phyloP scores from a whole-genome alignment of 2,797 vertebrate species.

The Garrulus glandarius region DNA sequence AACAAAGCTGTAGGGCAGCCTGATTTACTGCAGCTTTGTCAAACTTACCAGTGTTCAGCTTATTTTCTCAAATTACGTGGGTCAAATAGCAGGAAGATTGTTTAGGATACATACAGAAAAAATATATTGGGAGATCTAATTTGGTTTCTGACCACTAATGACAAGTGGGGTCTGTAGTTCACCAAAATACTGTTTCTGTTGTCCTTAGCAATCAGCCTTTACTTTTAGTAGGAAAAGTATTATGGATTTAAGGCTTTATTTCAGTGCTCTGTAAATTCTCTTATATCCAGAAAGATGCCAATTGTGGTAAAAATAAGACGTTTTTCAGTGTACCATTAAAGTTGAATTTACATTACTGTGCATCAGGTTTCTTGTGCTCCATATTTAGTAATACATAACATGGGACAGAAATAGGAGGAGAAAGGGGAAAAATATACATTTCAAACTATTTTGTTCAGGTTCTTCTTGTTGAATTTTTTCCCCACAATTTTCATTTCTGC shows the following conservation, averaged over 20 bases:
- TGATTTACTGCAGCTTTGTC: slow-evolving; percentile 37
- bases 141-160: slow-evolving; percentile 66
- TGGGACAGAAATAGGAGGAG: not conserved
- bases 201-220: slow-evolving; percentile 57
- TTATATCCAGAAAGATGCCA: slow-evolving; percentile 39
- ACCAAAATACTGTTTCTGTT: slow-evolving; percentile 33
- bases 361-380: slow-evolving; percentile 50
- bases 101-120: slow-evolving; percentile 54
- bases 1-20: slow-evolving; percentile 13
- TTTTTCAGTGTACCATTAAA: slow-evolving; percentile 33
- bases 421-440: not conserved
- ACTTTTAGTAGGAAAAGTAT: not conserved
- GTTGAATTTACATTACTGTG: slow-evolving; percentile 43
- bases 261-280: slow-evolving; percentile 32
- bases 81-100: slow-evolving; percentile 70
- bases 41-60: not conserved
- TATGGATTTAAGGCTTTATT: slow-evolving; percentile 45
- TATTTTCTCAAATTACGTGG: slow-evolving; percentile 65
- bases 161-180: slow-evolving; percentile 42
- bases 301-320: slow-evolving; percentile 21
- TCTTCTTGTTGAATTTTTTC: not conserved
- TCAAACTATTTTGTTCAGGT: slow-evolving; percentile 17
- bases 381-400: slow-evolving; percentile 58
- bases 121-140: slow-evolving; percentile 40
- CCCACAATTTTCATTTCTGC: not conserved